Conservation (phyloP, 2,888 invertebrate species). For the Eucera pruinosa region DNA sequence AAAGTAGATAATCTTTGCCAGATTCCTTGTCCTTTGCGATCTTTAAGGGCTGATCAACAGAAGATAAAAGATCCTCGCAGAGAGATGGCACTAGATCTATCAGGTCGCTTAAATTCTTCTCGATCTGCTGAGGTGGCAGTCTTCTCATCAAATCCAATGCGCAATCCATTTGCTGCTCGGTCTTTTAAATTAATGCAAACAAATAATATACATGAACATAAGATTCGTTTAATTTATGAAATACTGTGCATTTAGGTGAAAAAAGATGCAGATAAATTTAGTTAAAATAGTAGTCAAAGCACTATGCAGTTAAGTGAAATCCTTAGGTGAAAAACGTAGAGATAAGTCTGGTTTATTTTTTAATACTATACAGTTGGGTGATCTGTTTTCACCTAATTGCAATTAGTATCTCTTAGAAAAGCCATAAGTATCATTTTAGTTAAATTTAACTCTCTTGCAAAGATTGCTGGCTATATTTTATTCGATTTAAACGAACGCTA, state of each 20-base stretch:
- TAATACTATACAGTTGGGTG: background rate
- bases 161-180: constrained; percentile 99
- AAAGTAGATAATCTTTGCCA: constrained; percentile 98
- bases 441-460: background rate
- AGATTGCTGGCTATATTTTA: background rate
- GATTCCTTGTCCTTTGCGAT: constrained; percentile 97
- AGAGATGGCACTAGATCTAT: constrained; percentile 98
- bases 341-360: constrained; percentile 2
- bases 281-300: no score
- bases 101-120: constrained; percentile 98
- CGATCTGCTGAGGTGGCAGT: constrained; percentile 99
- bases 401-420: background rate
- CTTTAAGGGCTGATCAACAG: constrained; percentile 99
- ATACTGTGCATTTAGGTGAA: no score
- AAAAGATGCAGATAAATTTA: no score
- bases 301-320: no score
- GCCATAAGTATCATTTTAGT: background rate
- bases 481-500: background rate
- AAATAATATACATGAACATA: no score
- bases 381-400: background rate
- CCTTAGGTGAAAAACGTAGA: no score
- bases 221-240: no score
- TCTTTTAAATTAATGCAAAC: constrained; percentile 87
- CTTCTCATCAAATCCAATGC: constrained; percentile 99
- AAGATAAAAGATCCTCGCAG: constrained; percentile 98